Conservation (phyloP, 2,113 vertebrate genomes). For the Calcarius ornatus region DNA sequence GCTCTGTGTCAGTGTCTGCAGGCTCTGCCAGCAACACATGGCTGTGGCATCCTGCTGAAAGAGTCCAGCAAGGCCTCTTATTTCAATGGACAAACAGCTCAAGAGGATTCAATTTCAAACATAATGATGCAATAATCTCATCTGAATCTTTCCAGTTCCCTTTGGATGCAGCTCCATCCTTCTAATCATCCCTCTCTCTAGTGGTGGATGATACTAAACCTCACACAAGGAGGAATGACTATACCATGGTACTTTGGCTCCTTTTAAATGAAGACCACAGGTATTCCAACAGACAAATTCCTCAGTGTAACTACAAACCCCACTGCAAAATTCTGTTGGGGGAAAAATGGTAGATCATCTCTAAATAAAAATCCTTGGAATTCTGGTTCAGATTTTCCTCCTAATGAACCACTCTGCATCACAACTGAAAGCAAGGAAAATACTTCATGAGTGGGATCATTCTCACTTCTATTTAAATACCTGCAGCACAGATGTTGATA, state of each 20-base stretch:
- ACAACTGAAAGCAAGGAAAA: background rate
- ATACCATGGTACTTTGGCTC: background rate
- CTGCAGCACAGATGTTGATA: background rate
- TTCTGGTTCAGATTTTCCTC: background rate
- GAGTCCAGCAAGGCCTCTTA: background rate
- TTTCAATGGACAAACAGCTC: background rate
- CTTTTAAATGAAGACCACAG: background rate
- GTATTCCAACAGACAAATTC: background rate
- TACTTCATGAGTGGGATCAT: background rate
- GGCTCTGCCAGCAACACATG: background rate
- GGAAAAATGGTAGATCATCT: background rate
- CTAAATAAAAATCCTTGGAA: background rate
- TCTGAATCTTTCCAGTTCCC: background rate
- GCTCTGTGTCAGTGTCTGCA: background rate
- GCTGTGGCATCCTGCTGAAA: background rate
- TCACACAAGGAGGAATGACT: background rate
- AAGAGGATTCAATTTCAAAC: background rate
- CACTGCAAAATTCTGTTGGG: background rate
- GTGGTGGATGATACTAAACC: background rate
- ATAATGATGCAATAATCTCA: background rate
- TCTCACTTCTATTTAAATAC: background rate
- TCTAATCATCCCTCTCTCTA: background rate
- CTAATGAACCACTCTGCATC: background rate
- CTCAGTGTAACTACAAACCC: background rate
- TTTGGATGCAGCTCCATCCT: background rate